A percentile compares a stretch with the other conserved stretches of the same genome.
phyloP scores from a whole-genome alignment of 2,797 vertebrate genomes.

The Sternarchorhynchus goeldii region DNA sequence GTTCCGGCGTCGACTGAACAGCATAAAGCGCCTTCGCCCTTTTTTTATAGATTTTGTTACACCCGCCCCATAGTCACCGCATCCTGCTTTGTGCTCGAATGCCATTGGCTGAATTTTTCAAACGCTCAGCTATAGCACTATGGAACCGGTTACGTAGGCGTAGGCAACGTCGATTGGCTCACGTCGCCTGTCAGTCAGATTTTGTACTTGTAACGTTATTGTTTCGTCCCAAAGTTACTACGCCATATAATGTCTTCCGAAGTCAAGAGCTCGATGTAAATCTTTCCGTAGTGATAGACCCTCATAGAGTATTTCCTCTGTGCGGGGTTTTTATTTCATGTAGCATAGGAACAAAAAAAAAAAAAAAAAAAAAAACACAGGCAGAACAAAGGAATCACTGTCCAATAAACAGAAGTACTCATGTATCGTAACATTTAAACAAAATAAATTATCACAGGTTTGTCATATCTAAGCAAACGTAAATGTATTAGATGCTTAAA shows the following conservation, averaged over 20 bases:
- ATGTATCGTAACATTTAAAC: no score
- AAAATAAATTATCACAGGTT: no score
- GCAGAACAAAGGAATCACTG: no score
- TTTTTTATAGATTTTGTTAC: slow-evolving; percentile 40
- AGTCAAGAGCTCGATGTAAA: no score
- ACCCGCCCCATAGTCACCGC: slow-evolving; percentile 50
- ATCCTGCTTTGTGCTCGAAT: neutral
- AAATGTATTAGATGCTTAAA: no score
- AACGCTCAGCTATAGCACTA: neutral
- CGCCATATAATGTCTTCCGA: slow-evolving; percentile 20
- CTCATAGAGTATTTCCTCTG: no score
- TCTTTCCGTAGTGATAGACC: no score
- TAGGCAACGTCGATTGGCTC: slow-evolving; percentile 56
- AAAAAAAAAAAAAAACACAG: no score
- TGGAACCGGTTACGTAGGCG: slow-evolving; percentile 50
- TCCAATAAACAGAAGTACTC: no score
- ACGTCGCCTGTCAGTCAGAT: slow-evolving; percentile 56
- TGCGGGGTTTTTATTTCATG: no score
- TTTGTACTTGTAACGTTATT: slow-evolving; percentile 52
- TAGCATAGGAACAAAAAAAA: no score
- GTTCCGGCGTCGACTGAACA: slow-evolving; percentile 49
- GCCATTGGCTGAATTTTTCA: slow-evolving; percentile 58
- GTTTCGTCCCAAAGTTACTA: slow-evolving; percentile 49
- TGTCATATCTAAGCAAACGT: no score
- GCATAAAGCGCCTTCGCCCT: accelerated